phyloP scores from a whole-genome alignment of 2,113 vertebrate genomes.

The Suricata suricatta region DNA sequence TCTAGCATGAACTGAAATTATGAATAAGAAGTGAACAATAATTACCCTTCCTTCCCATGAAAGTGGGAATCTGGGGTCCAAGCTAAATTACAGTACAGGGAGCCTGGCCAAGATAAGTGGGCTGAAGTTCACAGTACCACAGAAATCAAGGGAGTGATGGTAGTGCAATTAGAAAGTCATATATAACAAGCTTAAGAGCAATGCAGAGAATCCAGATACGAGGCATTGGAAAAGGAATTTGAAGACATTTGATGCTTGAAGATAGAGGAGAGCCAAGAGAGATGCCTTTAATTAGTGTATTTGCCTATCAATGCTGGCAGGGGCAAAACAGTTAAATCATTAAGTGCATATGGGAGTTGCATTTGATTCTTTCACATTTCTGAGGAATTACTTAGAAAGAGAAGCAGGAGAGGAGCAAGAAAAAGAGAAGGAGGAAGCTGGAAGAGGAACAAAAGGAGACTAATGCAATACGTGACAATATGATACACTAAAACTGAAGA shows the following conservation, averaged over 20 bases:
- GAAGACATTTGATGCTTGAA: not conserved
- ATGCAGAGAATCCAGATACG: not conserved
- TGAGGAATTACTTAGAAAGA: not conserved
- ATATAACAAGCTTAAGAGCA: not conserved
- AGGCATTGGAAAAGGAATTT: not conserved
- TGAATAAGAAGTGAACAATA: conserved; percentile 17
- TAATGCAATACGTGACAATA: no score
- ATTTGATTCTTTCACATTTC: not conserved
- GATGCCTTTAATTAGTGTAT: not conserved
- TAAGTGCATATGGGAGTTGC: not conserved
- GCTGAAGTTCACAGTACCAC: not conserved
- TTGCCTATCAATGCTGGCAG: not conserved
- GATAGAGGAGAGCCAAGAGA: not conserved
- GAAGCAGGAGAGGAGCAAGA: not conserved
- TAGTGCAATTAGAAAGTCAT: not conserved
- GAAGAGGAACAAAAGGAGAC: not conserved
- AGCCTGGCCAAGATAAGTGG: not conserved
- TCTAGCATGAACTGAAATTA: conserved; percentile 15
- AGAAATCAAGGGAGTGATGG: not conserved
- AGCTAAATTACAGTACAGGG: not conserved
- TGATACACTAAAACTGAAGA: not conserved
- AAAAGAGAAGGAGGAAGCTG: not conserved
- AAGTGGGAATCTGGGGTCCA: not conserved
- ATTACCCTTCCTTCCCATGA: not conserved
- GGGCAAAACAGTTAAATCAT: not conserved